These are phyloP conservation scores for Platyura marginata DNA, from an alignment of 1,140 invertebrate genomes.

Conservation along the genomic window DNA sequence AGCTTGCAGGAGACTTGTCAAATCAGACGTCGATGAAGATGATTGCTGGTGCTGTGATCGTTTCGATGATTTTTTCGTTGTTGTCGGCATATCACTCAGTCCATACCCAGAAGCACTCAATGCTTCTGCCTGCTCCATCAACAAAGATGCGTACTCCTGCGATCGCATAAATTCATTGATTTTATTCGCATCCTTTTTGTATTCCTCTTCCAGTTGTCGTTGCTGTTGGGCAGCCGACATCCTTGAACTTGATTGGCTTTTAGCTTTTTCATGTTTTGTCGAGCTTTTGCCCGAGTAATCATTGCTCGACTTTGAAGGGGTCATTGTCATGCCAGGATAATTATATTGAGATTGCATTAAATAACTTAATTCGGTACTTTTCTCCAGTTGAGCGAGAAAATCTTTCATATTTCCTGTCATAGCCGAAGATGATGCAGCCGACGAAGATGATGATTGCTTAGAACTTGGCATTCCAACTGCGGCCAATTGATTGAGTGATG, in stretches of 20 bases:
- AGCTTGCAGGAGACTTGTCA: not conserved
- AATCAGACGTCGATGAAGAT: constrained; percentile 1
- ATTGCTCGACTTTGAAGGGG: not conserved
- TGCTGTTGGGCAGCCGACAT: not conserved
- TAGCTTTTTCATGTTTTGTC: constrained; percentile 1
- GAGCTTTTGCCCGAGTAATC: not conserved
- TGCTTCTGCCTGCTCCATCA: constrained; percentile 21
- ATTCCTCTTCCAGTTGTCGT: not conserved
- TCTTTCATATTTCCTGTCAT: constrained; percentile 2
- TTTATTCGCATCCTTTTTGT: constrained; percentile 20
- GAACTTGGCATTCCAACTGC: constrained; percentile 10
- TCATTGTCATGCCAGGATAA: not conserved
- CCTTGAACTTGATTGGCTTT: not conserved
- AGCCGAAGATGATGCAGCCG: constrained; percentile 2
- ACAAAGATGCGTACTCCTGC: constrained; percentile 19
- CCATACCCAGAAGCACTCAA: constrained; percentile 16
- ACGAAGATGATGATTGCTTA: not conserved
- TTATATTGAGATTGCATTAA: constrained; percentile 3
- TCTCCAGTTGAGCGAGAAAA: constrained; percentile 3
- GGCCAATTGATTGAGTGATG: constrained; percentile 18
- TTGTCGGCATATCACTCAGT: not conserved
- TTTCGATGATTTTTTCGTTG: constrained; percentile 1
- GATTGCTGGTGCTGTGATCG: constrained; percentile 4
- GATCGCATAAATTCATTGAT: constrained; percentile 22
- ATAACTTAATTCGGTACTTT: constrained; percentile 1